Evolutionary conservation across 2,888 invertebrate species (phyloP), one percentile per base, ranked within the genome.

Genomic region (Rhagium mordax): DNA sequence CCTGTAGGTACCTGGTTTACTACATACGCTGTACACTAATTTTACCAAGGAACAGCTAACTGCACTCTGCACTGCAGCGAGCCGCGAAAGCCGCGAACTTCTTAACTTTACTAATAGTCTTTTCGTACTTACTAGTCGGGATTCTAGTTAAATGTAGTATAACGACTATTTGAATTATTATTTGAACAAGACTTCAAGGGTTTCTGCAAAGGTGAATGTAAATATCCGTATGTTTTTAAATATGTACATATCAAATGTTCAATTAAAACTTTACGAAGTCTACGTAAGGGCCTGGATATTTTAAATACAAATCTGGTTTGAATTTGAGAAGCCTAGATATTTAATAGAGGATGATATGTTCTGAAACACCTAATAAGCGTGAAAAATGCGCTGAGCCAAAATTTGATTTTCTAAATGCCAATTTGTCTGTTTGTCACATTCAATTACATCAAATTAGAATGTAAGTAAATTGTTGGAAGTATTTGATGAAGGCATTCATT

Each of bases 91-190:
- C 59, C 47, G 67, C 20, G 59, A 77, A 77, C 77, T 77, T 71
- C 72, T 60, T 66, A 71, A 74, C 76, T 77, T 70, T 70, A 60
- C 77, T 75, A 74, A 77, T 74, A 74, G 71, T 73, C 77, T 74
- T 74, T 74, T 73, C 66, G 64, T 77, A 77, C 73, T 76, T 74
- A 71, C 69, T 74, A 72, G 67, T 74, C 68, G 59, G 74, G 65
- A 74, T 74, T 75, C 73, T 75, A 77, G 77, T 77, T 77, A 74
- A 77, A 75, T 70, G 71, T 72, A 74, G 74, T 76, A 72, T 74
- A 76, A 76, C 69, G 72, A 71, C 72, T 72, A 72, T 64, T 72
- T 68, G 68, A 76, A 70, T 76, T 71, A 75, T 73, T 74, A 76
- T 74, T 74, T 76, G 76, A 76, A 74, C 72, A 70, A 72, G 74